phyloP scores from a whole-genome alignment of 2,113 vertebrate species.

The Carassius auratus region DNA sequence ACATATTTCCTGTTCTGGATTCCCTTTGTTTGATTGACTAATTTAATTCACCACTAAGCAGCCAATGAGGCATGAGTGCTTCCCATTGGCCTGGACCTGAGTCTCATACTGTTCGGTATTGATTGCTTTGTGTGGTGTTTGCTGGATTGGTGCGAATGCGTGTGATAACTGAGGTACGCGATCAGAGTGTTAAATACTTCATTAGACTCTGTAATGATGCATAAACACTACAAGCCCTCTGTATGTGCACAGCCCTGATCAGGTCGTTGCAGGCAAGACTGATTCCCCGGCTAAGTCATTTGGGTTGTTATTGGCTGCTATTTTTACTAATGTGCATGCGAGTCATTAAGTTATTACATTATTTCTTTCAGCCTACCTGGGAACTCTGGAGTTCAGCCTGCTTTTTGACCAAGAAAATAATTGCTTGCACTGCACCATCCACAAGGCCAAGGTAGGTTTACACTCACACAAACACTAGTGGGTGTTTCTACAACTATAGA shows the following conservation, averaged over 20 bases:
- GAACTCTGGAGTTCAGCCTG: constrained; percentile 93
- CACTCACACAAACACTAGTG: neutral
- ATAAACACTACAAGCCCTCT: constrained; percentile 34
- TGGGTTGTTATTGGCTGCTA: constrained; percentile 10
- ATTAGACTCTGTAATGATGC: constrained; percentile 43
- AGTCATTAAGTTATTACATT: constrained; percentile 11
- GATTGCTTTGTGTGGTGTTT: constrained; percentile 27
- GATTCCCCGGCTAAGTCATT: constrained; percentile 14
- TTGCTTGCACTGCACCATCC: constrained; percentile 95
- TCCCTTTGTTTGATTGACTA: constrained; percentile 5
- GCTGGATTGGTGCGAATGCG: constrained; percentile 8
- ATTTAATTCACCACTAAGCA: constrained; percentile 37
- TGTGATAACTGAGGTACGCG: constrained; percentile 20
- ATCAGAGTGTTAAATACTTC: constrained; percentile 38
- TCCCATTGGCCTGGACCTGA: constrained; percentile 1
- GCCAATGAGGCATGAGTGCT: constrained; percentile 22
- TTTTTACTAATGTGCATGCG: constrained; percentile 8
- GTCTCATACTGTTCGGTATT: constrained; percentile 27
- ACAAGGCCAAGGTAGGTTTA: constrained; percentile 90
- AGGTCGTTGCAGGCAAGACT: constrained; percentile 27
- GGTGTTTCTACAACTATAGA: constrained; percentile 45
- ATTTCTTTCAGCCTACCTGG: constrained; percentile 85
- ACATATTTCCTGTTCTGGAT: neutral
- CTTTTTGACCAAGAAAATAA: constrained; percentile 97
- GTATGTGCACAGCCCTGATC: constrained; percentile 31